Evolutionary conservation across 2,888 invertebrate species (phyloP).

Genomic region (Metacarcinus magister): DNA sequence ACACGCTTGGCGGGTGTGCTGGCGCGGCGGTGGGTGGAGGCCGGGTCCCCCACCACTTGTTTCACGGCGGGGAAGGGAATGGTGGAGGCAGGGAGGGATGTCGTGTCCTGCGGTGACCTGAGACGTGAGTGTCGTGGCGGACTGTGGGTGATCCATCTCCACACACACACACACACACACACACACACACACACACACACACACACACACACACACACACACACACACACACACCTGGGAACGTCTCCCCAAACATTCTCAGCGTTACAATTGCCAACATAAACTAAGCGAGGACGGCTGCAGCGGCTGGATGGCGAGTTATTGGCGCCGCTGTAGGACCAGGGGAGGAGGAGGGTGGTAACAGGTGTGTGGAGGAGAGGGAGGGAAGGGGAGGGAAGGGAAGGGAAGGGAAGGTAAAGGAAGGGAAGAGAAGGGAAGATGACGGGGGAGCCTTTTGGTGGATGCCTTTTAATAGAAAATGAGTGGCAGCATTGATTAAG

Average conservation of each 20-base stretch:
- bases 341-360: neutral
- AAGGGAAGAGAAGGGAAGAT: neutral
- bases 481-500: conserved; percentile 19
- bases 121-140: neutral
- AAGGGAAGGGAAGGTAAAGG: too few relatives aligned
- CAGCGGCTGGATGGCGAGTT: conserved; percentile 28
- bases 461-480: neutral
- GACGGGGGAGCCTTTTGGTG: neutral
- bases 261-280: conserved; percentile 12
- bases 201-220: neutral
- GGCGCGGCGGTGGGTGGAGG: neutral
- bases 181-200: conserved; percentile 2
- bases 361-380: neutral
- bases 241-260: conserved; percentile 3
- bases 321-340: neutral
- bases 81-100: neutral
- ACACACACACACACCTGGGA: conserved; percentile 1
- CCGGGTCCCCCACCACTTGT: neutral
- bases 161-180: conserved; percentile 22
- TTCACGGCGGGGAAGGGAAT: neutral
- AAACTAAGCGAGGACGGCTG: neutral
- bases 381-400: neutral
- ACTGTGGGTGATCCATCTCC: conserved; percentile 13
- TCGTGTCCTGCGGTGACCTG: neutral
- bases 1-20: neutral